Evolutionary conservation across 2,113 vertebrate genomes (phyloP).

Genomic region (Pterocles orientalis): DNA sequence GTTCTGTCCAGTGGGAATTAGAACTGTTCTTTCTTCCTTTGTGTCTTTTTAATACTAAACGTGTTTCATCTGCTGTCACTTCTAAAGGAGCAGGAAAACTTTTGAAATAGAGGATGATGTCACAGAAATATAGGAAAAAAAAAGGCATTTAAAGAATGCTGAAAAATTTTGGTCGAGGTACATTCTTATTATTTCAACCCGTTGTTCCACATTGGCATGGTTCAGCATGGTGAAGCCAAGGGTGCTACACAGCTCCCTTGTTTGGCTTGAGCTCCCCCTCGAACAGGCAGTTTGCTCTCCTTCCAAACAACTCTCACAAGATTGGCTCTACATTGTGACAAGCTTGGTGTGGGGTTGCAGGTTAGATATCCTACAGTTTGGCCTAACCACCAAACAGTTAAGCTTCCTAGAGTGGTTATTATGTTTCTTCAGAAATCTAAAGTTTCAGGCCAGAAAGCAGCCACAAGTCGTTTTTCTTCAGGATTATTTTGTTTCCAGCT

Average conservation of each 20-base stretch:
- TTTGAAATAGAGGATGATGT: background rate
- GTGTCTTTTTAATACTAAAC: background rate
- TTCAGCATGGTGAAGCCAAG: background rate
- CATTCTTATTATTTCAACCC: background rate
- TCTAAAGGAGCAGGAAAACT: background rate
- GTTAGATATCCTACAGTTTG: background rate
- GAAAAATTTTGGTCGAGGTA: background rate
- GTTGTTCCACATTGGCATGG: background rate
- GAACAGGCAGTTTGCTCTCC: background rate
- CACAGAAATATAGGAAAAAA: background rate
- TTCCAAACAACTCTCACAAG: background rate
- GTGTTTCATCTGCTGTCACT: background rate
- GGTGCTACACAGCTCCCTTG: background rate
- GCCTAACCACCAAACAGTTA: background rate
- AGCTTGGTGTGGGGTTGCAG: background rate
- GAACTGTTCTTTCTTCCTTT: background rate
- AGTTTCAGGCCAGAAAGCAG: background rate
- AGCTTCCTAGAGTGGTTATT: background rate
- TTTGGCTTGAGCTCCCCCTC: background rate
- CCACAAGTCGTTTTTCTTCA: background rate
- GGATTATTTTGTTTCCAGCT: background rate
- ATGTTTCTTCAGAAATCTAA: background rate
- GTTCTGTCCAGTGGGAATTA: background rate
- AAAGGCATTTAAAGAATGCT: background rate
- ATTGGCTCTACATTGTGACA: background rate